Base-by-base conservation (phyloP, 2,888 invertebrate genomes). In the Synanthedon andrenaeformis region DNA sequence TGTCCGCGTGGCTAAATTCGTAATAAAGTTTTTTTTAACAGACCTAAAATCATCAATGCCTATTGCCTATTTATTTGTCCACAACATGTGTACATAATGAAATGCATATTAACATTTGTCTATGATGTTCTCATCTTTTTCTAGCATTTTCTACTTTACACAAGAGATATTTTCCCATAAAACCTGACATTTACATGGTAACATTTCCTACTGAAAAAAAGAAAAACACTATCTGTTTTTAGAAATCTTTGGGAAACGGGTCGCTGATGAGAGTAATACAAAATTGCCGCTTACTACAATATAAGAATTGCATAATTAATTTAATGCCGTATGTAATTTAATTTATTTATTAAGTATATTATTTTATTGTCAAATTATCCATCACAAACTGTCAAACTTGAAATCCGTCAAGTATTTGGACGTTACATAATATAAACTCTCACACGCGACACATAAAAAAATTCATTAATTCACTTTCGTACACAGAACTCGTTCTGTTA, bases 391-490 rank as follows among this genome's bases (percentile, higher is more conserved):
- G 54, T 50, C 54, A 57, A 57, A 45, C 14, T 45, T 61, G 69
- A 73, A 72, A 72, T 66, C 70, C 71, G 72, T 74, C 61, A 68
- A 67, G 59, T 55, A 55, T 62, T 58, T 63, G 62, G 60, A 35
- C 60, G 60, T 86, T 85, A 79, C 76, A 80, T 74, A 86, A 85
- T 70, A 62, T 57, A 67, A 55, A 85, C 86, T 82, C 79, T 77
- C 79, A 72, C 79, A 75, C 79, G 74, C 77, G 70, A 64, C 67
- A 74, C 70, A 68, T 62, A 76, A 73, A 53, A 72, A 76, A 75
- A 69, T 35, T 35, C 35, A 35, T 76, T 72, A 79, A 82, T 83
- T 84, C 84, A 85, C 86, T 83, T 84, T 84, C 81, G 62, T 78
- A 66, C 74, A 77, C 73, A 60, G 78, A 79, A 82, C 82, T 60